Evolutionary conservation across 2,113 vertebrate species (phyloP).

Genomic region (Girardinichthys multiradiatus): DNA sequence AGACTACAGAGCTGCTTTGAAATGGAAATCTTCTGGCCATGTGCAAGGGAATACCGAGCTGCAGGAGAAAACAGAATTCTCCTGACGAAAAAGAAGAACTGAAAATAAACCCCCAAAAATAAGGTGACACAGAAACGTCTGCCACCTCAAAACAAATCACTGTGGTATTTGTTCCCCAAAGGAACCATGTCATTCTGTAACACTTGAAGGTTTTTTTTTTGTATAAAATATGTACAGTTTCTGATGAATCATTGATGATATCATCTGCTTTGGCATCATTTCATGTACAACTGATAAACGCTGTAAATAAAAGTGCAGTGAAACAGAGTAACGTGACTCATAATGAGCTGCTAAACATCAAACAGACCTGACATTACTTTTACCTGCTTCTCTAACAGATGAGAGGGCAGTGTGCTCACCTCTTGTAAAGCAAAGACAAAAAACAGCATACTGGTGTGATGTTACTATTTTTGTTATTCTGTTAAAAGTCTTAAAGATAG

Average conservation of each 20-base stretch:
- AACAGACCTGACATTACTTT: neutral
- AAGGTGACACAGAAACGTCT: slow-evolving; percentile 2
- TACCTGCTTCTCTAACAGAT: neutral
- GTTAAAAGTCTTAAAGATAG: neutral
- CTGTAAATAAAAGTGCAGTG: neutral
- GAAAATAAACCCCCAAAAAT: slow-evolving; percentile 14
- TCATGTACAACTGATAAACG: slow-evolving; percentile 2
- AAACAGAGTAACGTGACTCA: neutral
- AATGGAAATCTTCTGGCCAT: slow-evolving; percentile 55
- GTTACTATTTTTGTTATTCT: neutral
- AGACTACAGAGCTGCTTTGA: slow-evolving; percentile 48
- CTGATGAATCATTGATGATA: slow-evolving; percentile 23
- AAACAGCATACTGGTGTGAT: neutral
- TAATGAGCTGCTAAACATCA: neutral
- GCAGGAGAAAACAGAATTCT: slow-evolving; percentile 23
- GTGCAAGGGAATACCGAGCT: slow-evolving; percentile 35
- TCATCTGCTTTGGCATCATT: neutral
- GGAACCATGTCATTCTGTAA: slow-evolving; percentile 15
- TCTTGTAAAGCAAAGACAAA: neutral
- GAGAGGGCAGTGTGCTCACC: neutral
- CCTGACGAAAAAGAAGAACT: slow-evolving; percentile 15
- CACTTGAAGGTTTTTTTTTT: slow-evolving; percentile 1
- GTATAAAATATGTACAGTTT: neutral
- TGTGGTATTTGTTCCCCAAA: slow-evolving; percentile 2
- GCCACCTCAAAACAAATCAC: slow-evolving; percentile 21